Conservation (phyloP, 1,140 invertebrate genomes). For the Gryllus bimaculatus region DNA sequence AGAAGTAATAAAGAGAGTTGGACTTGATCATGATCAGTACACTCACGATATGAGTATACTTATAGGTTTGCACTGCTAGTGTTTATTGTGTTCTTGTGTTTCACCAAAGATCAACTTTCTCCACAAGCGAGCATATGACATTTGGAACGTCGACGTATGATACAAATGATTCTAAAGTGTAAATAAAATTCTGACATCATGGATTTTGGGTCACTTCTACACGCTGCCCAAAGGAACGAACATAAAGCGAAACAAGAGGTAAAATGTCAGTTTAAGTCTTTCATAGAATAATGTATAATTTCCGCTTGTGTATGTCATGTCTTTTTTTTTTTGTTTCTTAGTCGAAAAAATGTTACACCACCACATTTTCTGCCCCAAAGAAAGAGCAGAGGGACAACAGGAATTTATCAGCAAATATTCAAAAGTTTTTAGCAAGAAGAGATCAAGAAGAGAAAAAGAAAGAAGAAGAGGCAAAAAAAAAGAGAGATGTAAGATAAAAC, state of each 20-base stretch:
- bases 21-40: no score
- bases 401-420: slow-evolving; percentile 60
- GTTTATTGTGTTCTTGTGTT: no score
- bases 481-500: slow-evolving; percentile 40
- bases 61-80: no score
- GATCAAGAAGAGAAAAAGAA: slow-evolving; percentile 67
- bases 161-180: no score
- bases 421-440: slow-evolving; percentile 70
- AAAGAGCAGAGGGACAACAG: slow-evolving; percentile 52
- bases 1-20: no score
- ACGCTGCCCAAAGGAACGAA: slow-evolving; percentile 25
- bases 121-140: no score
- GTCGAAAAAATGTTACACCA: slow-evolving; percentile 54
- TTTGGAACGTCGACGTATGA: no score
- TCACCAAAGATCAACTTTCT: no score
- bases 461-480: slow-evolving; percentile 50
- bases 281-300: slow-evolving; percentile 12
- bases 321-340: slow-evolving; percentile 25
- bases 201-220: slow-evolving; percentile 25
- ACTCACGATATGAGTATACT: no score
- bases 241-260: slow-evolving; percentile 22
- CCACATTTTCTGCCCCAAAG: slow-evolving; percentile 70
- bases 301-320: not conserved
- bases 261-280: slow-evolving; percentile 19
- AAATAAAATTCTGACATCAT: slow-evolving; percentile 12